These are phyloP conservation scores for Philonicus albiceps DNA, from an alignment of 2,888 invertebrate species.

Conservation along the genomic window DNA sequence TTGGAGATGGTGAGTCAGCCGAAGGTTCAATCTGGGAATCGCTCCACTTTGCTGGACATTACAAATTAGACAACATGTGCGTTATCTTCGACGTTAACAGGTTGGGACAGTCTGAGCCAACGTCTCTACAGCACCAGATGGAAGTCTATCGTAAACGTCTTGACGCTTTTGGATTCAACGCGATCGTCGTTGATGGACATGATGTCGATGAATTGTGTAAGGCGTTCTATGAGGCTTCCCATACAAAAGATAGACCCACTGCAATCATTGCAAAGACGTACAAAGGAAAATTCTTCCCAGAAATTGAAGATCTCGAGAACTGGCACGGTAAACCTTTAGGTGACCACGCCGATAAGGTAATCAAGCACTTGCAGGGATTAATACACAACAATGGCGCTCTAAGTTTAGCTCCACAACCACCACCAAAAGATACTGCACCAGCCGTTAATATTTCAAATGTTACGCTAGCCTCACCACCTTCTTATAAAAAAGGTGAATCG, in stretches of 20 bases:
- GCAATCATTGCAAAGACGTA: constrained; percentile 95
- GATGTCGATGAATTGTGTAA: constrained; percentile 90
- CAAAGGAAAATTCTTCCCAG: constrained; percentile 90
- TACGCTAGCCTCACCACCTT: constrained; percentile 79
- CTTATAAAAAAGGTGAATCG: constrained; percentile 78
- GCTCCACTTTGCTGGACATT: constrained; percentile 91
- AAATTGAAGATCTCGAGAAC: constrained; percentile 91
- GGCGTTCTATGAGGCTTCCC: constrained; percentile 83
- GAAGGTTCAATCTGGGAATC: constrained; percentile 99
- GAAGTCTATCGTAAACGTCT: constrained; percentile 81
- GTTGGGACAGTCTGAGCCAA: constrained; percentile 96
- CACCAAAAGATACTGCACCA: constrained; percentile 74
- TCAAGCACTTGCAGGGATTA: constrained; percentile 71
- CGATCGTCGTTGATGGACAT: constrained; percentile 95
- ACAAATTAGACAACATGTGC: constrained; percentile 95
- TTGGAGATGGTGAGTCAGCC: constrained; percentile 98
- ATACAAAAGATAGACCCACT: constrained; percentile 83
- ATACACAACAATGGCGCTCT: constrained; percentile 74
- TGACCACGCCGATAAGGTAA: constrained; percentile 75
- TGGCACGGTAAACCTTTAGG: constrained; percentile 99
- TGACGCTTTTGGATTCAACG: constrained; percentile 90
- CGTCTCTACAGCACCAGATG: constrained; percentile 90
- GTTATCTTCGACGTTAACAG: constrained; percentile 97
- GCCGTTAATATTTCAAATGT: constrained; percentile 76
- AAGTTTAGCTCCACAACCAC: constrained; percentile 70